phyloP scores from a whole-genome alignment of 1,140 invertebrate species.

The Prorops nasuta region DNA sequence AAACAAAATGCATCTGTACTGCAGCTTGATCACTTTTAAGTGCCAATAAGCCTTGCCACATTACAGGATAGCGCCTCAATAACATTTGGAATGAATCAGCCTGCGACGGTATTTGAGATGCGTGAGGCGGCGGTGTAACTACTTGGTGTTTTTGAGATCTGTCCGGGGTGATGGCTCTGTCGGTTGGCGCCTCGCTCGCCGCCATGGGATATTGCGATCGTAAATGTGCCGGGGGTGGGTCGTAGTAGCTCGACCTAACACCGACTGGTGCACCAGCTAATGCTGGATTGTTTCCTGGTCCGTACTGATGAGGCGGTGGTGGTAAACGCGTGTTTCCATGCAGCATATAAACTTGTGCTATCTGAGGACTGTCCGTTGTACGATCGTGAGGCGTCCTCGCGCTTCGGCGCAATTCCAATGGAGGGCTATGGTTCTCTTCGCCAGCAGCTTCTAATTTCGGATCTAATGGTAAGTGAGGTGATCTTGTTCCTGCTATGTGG shows the following conservation, averaged over 20 bases:
- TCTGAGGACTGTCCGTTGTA: constrained; percentile 72
- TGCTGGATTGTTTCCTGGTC: constrained; percentile 30
- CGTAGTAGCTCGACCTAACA: constrained; percentile 54
- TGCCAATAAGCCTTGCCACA: constrained; percentile 94
- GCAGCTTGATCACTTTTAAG: constrained; percentile 95
- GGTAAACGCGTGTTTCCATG: constrained; percentile 54
- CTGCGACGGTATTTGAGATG: constrained; percentile 71
- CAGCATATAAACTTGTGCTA: constrained; percentile 68
- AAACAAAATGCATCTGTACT: constrained; percentile 98
- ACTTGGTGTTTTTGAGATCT: constrained; percentile 60
- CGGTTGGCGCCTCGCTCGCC: constrained; percentile 55
- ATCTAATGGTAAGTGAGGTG: constrained; percentile 47
- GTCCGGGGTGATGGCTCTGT: constrained; percentile 56
- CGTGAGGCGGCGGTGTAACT: constrained; percentile 71
- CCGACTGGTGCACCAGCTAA: constrained; percentile 34
- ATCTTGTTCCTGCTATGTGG: constrained; percentile 49
- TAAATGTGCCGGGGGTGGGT: constrained; percentile 68
- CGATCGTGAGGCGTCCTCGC: constrained; percentile 70
- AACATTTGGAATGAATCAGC: constrained; percentile 77
- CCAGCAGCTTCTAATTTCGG: constrained; percentile 61
- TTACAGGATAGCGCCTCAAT: constrained; percentile 84
- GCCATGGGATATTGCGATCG: constrained; percentile 51
- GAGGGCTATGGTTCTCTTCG: constrained; percentile 69
- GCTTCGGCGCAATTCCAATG: constrained; percentile 68
- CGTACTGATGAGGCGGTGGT: constrained; percentile 48